phyloP scores from a whole-genome alignment of 2,113 vertebrate genomes.

The Malurus melanocephalus region DNA sequence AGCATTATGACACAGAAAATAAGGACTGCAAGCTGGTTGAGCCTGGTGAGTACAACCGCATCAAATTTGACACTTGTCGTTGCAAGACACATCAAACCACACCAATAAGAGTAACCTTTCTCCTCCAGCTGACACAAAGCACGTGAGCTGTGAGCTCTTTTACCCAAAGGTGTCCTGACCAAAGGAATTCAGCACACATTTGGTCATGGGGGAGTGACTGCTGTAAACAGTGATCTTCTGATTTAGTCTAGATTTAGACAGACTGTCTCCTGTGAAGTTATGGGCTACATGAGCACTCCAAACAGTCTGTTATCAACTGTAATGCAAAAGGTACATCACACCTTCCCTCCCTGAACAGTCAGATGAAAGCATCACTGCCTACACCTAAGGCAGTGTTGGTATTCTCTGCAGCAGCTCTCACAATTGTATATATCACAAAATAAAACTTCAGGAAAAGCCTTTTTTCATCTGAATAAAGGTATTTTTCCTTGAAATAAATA shows the following conservation, averaged over 20 bases:
- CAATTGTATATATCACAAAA: accelerated
- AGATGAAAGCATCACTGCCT: background rate
- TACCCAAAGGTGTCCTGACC: background rate
- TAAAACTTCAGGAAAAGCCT: background rate
- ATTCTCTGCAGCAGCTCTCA: background rate
- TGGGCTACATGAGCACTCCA: background rate
- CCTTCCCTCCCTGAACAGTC: background rate
- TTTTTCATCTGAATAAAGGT: background rate
- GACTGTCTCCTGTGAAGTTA: background rate
- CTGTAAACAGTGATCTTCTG: background rate
- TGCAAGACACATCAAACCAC: background rate
- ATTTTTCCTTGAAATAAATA: background rate
- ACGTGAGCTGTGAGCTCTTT: background rate
- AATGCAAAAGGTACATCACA: background rate
- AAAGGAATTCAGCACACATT: background rate
- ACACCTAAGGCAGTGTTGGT: background rate
- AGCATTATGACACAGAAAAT: background rate
- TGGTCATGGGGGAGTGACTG: background rate
- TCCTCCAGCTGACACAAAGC: background rate
- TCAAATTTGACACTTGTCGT: background rate
- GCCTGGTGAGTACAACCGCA: background rate
- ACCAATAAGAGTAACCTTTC: background rate
- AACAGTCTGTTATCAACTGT: background rate
- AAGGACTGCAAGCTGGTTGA: background rate
- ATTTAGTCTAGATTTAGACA: background rate